These are phyloP conservation scores for Adineta ricciae DNA, from an alignment of 2,888 invertebrate species.

Conservation along the genomic window DNA sequence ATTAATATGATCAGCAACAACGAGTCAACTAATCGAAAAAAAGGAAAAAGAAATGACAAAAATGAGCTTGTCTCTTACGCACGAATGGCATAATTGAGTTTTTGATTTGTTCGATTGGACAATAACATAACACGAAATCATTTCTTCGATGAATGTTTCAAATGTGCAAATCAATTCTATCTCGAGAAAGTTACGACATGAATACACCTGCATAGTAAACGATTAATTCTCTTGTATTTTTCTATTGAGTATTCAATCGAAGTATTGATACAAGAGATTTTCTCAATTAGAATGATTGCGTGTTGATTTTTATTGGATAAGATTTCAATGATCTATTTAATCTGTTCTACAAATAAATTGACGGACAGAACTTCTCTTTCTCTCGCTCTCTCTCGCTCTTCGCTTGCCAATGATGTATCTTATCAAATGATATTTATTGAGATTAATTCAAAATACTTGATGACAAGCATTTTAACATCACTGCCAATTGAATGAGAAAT, in stretches of 20 bases:
- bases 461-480: not conserved
- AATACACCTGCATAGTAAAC: not conserved
- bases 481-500: not conserved
- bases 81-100: slow-evolving; percentile 7
- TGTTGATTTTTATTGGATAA: not conserved
- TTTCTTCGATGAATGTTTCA: not conserved
- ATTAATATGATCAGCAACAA: slow-evolving; percentile 12
- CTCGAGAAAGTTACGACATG: not conserved
- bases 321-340: not conserved
- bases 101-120: slow-evolving; percentile 9
- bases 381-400: too few relatives aligned
- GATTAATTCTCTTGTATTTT: not conserved
- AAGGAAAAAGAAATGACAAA: not conserved
- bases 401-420: not conserved
- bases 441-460: too few relatives aligned
- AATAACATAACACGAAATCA: not conserved
- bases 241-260: not conserved
- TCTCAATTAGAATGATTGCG: too few relatives aligned
- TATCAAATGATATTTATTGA: not conserved
- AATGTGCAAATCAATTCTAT: not conserved
- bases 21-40: slow-evolving; percentile 13
- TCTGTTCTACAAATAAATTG: not conserved
- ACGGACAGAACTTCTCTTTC: not conserved
- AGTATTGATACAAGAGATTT: not conserved
- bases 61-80: not conserved